These are phyloP conservation scores for Scomberomorus guttatus DNA, from an alignment of 2,797 vertebrate species.

Conservation along the genomic window DNA sequence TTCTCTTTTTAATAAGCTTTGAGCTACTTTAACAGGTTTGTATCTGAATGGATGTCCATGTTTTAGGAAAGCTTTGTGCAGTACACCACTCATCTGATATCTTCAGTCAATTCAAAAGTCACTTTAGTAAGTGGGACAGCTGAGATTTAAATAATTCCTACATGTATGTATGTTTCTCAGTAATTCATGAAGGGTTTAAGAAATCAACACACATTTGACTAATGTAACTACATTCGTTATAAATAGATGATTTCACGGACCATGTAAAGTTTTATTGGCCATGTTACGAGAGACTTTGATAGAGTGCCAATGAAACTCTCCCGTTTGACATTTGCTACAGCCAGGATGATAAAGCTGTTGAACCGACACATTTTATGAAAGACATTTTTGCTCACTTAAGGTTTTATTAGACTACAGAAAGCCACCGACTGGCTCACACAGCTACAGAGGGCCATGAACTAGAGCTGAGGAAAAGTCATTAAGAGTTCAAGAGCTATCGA, in stretches of 20 bases:
- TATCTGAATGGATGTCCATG: background rate
- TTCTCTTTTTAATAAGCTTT: slow-evolving; percentile 1
- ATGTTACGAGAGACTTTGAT: slow-evolving; percentile 78
- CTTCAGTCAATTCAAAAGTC: no score
- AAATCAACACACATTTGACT: slow-evolving; percentile 74
- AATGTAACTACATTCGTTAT: slow-evolving; percentile 71
- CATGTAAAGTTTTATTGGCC: slow-evolving; percentile 81
- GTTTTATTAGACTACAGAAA: slow-evolving; percentile 83
- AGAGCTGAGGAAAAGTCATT: slow-evolving; percentile 71
- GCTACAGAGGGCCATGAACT: slow-evolving; percentile 45
- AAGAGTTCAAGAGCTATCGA: slow-evolving; percentile 69
- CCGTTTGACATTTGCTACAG: slow-evolving; percentile 79
- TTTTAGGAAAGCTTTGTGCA: background rate
- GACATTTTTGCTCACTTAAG: slow-evolving; percentile 83
- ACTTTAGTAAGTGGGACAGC: background rate
- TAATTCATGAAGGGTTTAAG: slow-evolving; percentile 58
- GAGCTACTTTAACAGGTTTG: slow-evolving; percentile 2
- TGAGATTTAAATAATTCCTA: slow-evolving; percentile 14
- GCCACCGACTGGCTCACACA: slow-evolving; percentile 41
- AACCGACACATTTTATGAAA: slow-evolving; percentile 83
- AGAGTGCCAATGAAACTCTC: slow-evolving; percentile 71
- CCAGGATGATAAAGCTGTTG: slow-evolving; percentile 81
- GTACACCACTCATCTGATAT: no score
- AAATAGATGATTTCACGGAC: slow-evolving; percentile 79
- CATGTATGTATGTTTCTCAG: slow-evolving; percentile 12